These are phyloP conservation scores for Triops longicaudatus DNA, from an alignment of 1,140 invertebrate genomes.

Conservation along the genomic window DNA sequence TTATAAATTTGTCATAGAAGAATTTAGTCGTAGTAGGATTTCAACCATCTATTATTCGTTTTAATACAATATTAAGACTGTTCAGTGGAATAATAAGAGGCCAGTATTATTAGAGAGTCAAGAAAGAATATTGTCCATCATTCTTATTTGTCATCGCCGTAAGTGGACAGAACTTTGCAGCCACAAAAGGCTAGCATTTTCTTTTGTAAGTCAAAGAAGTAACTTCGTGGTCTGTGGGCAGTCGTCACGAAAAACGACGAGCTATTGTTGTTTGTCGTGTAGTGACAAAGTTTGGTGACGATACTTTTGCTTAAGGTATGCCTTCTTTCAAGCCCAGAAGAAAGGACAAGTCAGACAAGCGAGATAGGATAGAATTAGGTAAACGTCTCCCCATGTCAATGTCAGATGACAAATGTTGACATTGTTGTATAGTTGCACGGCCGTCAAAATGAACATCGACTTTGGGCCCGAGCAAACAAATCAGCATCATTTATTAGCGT, in stretches of 20 bases:
- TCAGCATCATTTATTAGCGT: conserved; percentile 6
- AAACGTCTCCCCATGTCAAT: neutral
- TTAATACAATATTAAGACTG: too few relatives aligned
- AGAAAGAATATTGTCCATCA: too few relatives aligned
- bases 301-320: neutral
- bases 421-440: neutral
- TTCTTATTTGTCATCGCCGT: too few relatives aligned
- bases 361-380: too few relatives aligned
- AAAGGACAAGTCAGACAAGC: neutral
- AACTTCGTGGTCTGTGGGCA: neutral
- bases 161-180: too few relatives aligned
- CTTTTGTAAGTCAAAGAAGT: neutral
- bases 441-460: neutral
- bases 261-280: conserved; percentile 8
- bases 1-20: too few relatives aligned
- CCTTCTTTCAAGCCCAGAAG: too few relatives aligned
- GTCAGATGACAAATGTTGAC: conserved; percentile 12
- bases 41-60: too few relatives aligned
- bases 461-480: neutral
- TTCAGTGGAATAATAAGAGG: too few relatives aligned
- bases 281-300: neutral
- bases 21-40: too few relatives aligned
- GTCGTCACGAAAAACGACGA: neutral
- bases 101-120: too few relatives aligned
- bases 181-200: too few relatives aligned